Percentiles rank a stretch among this genome's conserved stretches.
These are phyloP conservation scores for Adelognathus sp. DNA, from an alignment of 2,888 invertebrate species.

Conservation along the genomic window DNA sequence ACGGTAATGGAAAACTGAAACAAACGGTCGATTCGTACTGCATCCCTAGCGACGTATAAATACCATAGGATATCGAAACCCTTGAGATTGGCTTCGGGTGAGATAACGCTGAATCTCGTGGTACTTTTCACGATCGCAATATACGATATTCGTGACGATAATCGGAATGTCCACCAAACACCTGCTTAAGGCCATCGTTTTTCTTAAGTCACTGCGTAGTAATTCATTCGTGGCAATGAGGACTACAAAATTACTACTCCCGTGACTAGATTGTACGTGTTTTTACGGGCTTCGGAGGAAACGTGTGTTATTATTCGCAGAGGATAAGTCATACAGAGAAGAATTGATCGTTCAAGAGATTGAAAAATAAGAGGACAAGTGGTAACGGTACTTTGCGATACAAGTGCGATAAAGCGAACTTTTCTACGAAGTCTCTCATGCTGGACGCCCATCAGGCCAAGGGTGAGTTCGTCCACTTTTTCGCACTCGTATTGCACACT, in stretches of 20 bases:
- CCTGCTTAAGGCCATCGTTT: constrained; percentile 63
- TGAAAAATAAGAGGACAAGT: constrained; percentile 1
- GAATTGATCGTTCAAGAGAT: not conserved
- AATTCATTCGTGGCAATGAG: constrained; percentile 48
- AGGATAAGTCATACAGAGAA: constrained; percentile 61
- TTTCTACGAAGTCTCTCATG: too few species aligned
- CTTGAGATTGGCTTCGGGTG: constrained; percentile 3
- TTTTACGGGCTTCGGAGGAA: constrained; percentile 36
- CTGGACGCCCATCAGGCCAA: too few species aligned
- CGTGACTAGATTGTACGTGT: constrained; percentile 47
- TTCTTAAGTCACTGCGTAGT: constrained; percentile 52
- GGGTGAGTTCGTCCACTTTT: too few species aligned
- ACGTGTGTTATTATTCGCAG: not conserved
- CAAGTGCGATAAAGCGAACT: too few species aligned
- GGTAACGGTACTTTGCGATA: too few species aligned
- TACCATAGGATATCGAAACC: constrained; percentile 14
- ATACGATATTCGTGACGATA: constrained; percentile 29
- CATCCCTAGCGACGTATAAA: constrained; percentile 3
- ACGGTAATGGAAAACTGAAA: too few species aligned
- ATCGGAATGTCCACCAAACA: constrained; percentile 35
- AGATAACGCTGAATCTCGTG: constrained; percentile 4
- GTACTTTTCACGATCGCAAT: not conserved
- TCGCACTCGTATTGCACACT: too few species aligned
- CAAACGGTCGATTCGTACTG: constrained; percentile 25
- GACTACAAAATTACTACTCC: constrained; percentile 50